Percentiles rank a stretch among this genome's conserved stretches.
Conservation (phyloP, 2,113 vertebrate species). For the Pelusios castaneus region DNA sequence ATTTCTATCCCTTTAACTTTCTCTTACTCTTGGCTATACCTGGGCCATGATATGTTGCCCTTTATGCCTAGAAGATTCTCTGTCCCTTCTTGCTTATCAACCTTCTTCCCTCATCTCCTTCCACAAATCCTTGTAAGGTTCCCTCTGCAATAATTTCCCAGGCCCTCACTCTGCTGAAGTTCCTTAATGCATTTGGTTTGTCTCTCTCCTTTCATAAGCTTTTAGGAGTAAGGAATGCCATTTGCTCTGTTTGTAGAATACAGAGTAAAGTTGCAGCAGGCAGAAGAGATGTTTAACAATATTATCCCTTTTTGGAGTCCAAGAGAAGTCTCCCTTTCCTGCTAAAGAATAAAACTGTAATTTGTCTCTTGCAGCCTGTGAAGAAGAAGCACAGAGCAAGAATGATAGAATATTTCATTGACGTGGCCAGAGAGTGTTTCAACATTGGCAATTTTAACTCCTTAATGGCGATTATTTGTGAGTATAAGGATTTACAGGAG, state of each 20-base stretch:
- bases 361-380: constrained; percentile 78
- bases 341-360: not conserved
- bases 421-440: constrained; percentile 94
- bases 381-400: constrained; percentile 95
- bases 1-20: not conserved
- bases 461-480: constrained; percentile 97
- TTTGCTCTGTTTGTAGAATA: not conserved
- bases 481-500: constrained; percentile 69
- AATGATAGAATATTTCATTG: constrained; percentile 95
- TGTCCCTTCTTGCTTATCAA: not conserved
- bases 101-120: not conserved
- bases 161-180: not conserved
- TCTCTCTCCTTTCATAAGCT: not conserved
- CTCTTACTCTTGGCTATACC: not conserved
- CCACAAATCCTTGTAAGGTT: not conserved
- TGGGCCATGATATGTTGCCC: not conserved
- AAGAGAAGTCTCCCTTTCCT: not conserved
- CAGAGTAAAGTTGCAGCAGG: not conserved
- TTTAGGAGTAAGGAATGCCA: too few relatives aligned
- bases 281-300: not conserved
- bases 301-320: not conserved
- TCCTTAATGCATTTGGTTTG: not conserved
- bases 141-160: not conserved
- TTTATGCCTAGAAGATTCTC: not conserved
- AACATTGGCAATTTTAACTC: constrained; percentile 99